phyloP scores from a whole-genome alignment of 1,140 invertebrate species.

The Planococcus citri region DNA sequence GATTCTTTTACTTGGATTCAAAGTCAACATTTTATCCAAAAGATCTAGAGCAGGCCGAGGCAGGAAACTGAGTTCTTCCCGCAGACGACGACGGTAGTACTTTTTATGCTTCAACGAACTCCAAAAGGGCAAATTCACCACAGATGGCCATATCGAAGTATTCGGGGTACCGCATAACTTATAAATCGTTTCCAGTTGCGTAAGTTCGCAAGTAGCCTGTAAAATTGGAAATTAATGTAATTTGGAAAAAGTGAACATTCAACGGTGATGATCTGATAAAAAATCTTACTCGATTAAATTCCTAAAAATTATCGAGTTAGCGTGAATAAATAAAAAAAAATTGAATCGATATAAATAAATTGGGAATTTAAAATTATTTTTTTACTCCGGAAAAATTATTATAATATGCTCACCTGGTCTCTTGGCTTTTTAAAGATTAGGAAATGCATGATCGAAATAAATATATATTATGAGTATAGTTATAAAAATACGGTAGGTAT shows the following conservation, averaged over 20 bases:
- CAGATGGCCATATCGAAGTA: conserved; percentile 95
- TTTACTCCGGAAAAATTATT: not conserved
- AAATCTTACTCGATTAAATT: not conserved
- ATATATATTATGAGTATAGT: not conserved
- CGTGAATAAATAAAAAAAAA: conserved; percentile 13
- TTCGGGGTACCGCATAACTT: conserved; percentile 89
- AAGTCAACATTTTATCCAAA: conserved; percentile 89
- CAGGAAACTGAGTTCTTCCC: conserved; percentile 89
- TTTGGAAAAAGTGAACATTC: not conserved
- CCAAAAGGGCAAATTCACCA: conserved; percentile 87
- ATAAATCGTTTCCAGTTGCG: conserved; percentile 90
- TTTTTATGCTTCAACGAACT: conserved; percentile 86
- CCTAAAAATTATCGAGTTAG: not conserved
- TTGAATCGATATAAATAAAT: not conserved
- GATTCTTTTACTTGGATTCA: conserved; percentile 87
- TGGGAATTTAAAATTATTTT: too few relatives aligned
- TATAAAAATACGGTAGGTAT: too few relatives aligned
- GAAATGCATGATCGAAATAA: conserved; percentile 10
- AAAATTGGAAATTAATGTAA: conserved; percentile 26
- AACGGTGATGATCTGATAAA: too few relatives aligned
- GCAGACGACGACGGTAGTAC: conserved; percentile 67
- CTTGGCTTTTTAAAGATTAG: not conserved
- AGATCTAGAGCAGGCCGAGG: conserved; percentile 79
- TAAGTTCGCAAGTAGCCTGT: conserved; percentile 81
- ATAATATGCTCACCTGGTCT: not conserved